These are phyloP conservation scores for Sitodiplosis mosellana DNA, from an alignment of 1,140 invertebrate genomes.

Conservation along the genomic window DNA sequence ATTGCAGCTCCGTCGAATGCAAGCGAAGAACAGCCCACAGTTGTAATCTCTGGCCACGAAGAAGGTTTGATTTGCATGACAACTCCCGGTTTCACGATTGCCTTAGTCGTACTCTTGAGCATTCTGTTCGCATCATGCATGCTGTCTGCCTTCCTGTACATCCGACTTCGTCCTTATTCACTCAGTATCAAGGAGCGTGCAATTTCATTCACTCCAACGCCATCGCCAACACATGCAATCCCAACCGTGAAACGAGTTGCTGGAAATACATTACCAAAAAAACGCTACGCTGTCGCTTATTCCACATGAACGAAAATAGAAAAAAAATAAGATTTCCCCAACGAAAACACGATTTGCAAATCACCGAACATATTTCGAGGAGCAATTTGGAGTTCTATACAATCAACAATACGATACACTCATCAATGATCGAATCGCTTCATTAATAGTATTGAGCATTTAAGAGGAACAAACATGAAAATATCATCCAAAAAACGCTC, in stretches of 20 bases:
- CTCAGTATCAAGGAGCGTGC: conserved; percentile 32
- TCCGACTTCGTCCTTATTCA: conserved; percentile 50
- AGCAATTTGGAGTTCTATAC: too few relatives aligned
- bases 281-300: neutral
- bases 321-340: too few relatives aligned
- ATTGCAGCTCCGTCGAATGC: conserved; percentile 40
- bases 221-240: neutral
- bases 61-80: conserved; percentile 78
- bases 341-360: too few relatives aligned
- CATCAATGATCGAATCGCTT: too few relatives aligned
- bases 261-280: neutral
- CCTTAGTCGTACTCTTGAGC: conserved; percentile 57
- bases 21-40: conserved; percentile 28
- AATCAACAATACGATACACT: too few relatives aligned
- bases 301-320: too few relatives aligned
- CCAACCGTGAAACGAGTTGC: neutral
- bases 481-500: too few relatives aligned
- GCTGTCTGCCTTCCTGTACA: conserved; percentile 64
- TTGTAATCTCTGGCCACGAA: conserved; percentile 43
- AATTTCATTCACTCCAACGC: neutral
- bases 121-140: conserved; percentile 66
- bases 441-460: too few relatives aligned
- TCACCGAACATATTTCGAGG: too few relatives aligned
- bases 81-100: conserved; percentile 70
- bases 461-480: too few relatives aligned